Evolutionary conservation across 2,888 invertebrate species (phyloP), one percentile per base, ranked within the genome.

Genomic region (Halictus quadricinctus): DNA sequence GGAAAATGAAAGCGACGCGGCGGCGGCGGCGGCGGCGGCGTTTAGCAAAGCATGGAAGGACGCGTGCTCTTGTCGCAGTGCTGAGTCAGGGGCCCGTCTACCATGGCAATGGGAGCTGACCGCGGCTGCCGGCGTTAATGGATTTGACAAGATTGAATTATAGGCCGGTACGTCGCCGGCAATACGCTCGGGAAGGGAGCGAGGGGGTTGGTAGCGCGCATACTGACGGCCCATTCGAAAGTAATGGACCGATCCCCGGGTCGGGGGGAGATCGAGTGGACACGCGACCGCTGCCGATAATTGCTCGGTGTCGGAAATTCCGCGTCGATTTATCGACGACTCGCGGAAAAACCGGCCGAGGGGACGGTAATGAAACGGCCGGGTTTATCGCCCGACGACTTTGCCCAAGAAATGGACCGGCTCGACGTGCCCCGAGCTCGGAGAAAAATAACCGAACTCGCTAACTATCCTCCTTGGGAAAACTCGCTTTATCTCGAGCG

Each of bases 141-240:
- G 90, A 92, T 91, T 91, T 91, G 90, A 90, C 92, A 91, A 91
- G 90, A 91, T 91, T 92, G 91, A 91, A 92, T 92, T 92, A 91
- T 92, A 90, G 90, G 81, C 85, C 85, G 85, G 75, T 70, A 64
- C 82, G 88, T 88, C 85, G 88, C 79, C 82, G 81, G 81, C 87
- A 85, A 82, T 87, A 86, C 80, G 87, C 80, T 84, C 66, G 83
- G 21, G 29, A 76, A 73, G 79, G 84, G 77, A 15, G 54, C 58
- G 72, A 41, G 72, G 78, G 76, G 83, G 81, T 66, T 79, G 86
- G 80, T 79, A 70, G 69, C 43, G 41, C 50, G 48, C 79, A 83
- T 83, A 90, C 81, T 85, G 81, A 66, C 86, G 87, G 85, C 80
- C 88, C 88, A 89, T 91, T 91, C 80, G 90, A 91, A 91, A 91